Conservation (phyloP, 64 coral and sea anemone genomes). For the Catalaphyllia jardinei region DNA sequence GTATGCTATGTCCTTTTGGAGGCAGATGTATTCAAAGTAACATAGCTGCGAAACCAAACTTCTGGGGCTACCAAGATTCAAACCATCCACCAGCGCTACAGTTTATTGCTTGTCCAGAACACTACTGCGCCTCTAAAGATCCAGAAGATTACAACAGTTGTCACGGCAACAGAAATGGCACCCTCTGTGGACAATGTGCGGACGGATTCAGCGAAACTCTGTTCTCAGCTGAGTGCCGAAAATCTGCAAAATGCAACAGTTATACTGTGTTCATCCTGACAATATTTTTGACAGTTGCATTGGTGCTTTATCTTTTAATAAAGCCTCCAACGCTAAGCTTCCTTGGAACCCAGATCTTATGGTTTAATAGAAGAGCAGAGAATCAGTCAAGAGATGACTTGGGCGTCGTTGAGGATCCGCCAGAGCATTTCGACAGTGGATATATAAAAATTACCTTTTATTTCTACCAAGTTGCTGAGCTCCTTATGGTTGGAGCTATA, state of each 20-base stretch:
- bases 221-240: constrained; percentile 26
- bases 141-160: constrained; percentile 49
- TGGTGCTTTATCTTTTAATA: constrained; percentile 5
- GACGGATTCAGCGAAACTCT: constrained; percentile 28
- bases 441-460: constrained; percentile 62
- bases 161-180: constrained; percentile 19
- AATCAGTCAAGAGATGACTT: background rate
- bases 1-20: constrained; percentile 18
- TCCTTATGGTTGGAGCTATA: constrained; percentile 20
- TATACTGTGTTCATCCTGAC: no score
- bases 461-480: constrained; percentile 64
- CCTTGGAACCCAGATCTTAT: background rate
- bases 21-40: background rate
- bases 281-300: background rate
- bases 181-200: constrained; percentile 43
- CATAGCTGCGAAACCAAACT: constrained; percentile 16
- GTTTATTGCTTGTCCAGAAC: constrained; percentile 49
- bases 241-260: no score
- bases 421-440: no score
- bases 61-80: constrained; percentile 17
- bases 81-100: background rate
- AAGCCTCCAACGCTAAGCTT: constrained; percentile 9
- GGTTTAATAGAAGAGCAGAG: constrained; percentile 2
- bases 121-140: no score
- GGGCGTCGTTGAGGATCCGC: no score